Evolutionary conservation across 2,797 vertebrate species (phyloP).

Genomic region (Tapirus indicus): DNA sequence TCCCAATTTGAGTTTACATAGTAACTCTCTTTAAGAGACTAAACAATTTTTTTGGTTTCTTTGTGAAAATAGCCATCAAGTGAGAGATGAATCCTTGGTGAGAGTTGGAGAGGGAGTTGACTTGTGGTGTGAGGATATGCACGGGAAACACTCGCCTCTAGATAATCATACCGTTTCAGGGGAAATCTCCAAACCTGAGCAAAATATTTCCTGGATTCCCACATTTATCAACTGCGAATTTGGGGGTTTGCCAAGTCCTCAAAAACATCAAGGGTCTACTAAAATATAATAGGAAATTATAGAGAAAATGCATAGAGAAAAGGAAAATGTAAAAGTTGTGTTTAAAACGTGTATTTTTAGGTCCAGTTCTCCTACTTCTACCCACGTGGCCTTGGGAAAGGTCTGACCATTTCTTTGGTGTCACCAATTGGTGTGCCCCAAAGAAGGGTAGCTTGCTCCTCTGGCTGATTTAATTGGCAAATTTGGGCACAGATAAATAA

Average conservation of each 20-base stretch:
- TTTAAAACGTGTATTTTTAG: conserved; percentile 25
- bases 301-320: neutral
- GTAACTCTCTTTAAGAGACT: conserved; percentile 27
- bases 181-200: conserved; percentile 53
- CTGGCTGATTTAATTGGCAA: neutral
- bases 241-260: conserved; percentile 55
- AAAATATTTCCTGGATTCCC: conserved; percentile 68
- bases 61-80: conserved; percentile 2
- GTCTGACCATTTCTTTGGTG: neutral
- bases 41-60: neutral
- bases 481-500: neutral
- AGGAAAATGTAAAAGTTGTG: neutral
- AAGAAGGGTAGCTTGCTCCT: neutral
- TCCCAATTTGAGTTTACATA: neutral
- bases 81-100: neutral
- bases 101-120: neutral
- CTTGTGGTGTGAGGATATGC: neutral
- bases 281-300: conserved; percentile 68
- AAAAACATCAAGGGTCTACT: conserved; percentile 60
- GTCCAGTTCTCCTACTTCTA: neutral
- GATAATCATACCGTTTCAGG: conserved; percentile 27
- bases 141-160: conserved; percentile 59
- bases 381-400: neutral
- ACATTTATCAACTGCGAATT: conserved; percentile 68
- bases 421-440: neutral